A percentile compares a stretch with the other conserved stretches of the same genome.
phyloP scores from a whole-genome alignment of 2,888 invertebrate genomes.

The Cheilosia vernalis region DNA sequence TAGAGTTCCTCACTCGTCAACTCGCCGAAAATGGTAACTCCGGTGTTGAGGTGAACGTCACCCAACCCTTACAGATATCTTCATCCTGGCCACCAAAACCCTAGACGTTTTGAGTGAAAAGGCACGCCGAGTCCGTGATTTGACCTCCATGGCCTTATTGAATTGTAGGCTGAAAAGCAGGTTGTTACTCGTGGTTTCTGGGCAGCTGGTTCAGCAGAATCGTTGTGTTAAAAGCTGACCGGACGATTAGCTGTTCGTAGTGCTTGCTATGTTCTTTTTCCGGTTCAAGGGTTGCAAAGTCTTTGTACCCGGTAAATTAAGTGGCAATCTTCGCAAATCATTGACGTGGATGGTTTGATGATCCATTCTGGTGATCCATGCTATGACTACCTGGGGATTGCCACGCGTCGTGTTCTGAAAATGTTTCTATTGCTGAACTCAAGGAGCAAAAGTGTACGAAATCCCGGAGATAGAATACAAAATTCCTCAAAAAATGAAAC shows the following conservation, averaged over 20 bases:
- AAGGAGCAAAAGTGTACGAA: no score
- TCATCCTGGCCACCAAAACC: slow-evolving; percentile 99
- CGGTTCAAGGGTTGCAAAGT: slow-evolving; percentile 99
- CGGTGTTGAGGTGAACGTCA: slow-evolving; percentile 99
- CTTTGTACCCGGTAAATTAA: slow-evolving; percentile 98
- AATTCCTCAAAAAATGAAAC: no score
- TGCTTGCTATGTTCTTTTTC: slow-evolving; percentile 99
- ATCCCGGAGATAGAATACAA: no score
- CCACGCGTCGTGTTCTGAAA: no score
- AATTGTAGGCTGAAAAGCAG: slow-evolving; percentile 99
- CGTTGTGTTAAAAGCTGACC: slow-evolving; percentile 97
- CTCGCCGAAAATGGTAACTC: slow-evolving; percentile 99
- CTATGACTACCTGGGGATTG: no score
- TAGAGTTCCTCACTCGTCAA: slow-evolving; percentile 99
- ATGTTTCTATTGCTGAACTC: no score
- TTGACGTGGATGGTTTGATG: no score
- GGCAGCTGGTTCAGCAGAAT: slow-evolving; percentile 99
- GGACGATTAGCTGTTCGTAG: slow-evolving; percentile 93
- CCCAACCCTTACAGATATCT: slow-evolving; percentile 98
- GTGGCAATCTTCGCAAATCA: slow-evolving; percentile 99
- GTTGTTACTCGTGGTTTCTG: slow-evolving; percentile 99
- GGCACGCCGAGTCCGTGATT: slow-evolving; percentile 97
- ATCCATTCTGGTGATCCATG: no score
- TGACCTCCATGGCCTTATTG: slow-evolving; percentile 99
- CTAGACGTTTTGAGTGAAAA: slow-evolving; percentile 99